Conservation (phyloP, 2,888 invertebrate species). For the Scrobipalpa costella region DNA sequence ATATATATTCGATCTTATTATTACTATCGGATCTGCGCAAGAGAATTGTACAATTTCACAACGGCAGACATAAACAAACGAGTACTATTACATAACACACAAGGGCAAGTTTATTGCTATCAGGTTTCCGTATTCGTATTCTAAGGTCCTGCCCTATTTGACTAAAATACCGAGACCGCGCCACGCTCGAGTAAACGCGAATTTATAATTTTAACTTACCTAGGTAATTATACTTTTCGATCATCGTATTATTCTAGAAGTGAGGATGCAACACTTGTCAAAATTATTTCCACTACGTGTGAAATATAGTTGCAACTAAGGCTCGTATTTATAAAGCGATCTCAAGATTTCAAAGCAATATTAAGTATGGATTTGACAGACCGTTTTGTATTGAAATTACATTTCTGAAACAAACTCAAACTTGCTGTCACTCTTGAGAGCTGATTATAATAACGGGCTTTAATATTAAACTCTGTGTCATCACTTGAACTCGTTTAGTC, state of each 20-base stretch:
- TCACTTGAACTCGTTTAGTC: no score
- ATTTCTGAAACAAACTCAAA: no score
- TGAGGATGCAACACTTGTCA: neutral
- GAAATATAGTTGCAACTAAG: neutral
- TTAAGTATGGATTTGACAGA: no score
- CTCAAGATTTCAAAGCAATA: no score
- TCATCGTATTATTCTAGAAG: neutral
- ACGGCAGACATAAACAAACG: neutral
- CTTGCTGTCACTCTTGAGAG: no score
- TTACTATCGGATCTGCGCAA: neutral
- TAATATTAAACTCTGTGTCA: no score
- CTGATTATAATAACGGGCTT: no score
- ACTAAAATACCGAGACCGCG: neutral
- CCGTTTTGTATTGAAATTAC: no score
- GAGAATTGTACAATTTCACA: neutral
- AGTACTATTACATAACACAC: neutral
- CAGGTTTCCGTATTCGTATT: neutral
- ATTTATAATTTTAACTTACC: no score
- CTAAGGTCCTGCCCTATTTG: neutral
- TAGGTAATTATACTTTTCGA: neutral
- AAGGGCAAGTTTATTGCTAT: constrained; percentile 6
- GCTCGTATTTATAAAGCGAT: no score
- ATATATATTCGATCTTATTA: neutral
- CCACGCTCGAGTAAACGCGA: neutral
- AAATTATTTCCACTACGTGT: neutral